These are phyloP conservation scores for Arenaria interpres DNA, from an alignment of 2,113 vertebrate genomes.

Conservation along the genomic window DNA sequence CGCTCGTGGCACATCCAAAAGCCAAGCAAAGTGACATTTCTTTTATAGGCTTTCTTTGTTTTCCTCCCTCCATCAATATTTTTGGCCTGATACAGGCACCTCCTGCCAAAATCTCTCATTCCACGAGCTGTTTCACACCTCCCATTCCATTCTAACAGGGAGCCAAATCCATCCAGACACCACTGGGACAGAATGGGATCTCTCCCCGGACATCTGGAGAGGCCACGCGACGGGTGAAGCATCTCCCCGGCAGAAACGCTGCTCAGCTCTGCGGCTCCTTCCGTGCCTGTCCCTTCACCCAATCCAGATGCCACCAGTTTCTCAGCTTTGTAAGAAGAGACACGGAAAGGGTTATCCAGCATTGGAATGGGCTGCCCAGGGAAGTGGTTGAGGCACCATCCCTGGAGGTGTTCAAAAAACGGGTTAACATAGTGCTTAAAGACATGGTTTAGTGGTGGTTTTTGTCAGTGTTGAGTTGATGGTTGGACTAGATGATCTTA, in stretches of 20 bases:
- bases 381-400: too few species aligned
- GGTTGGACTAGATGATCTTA: too few species aligned
- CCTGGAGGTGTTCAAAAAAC: too few species aligned
- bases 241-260: background rate
- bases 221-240: background rate
- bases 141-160: background rate
- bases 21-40: background rate
- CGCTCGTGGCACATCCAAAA: background rate
- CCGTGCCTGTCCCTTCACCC: background rate
- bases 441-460: too few species aligned
- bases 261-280: conserved; percentile 19
- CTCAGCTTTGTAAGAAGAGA: background rate
- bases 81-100: background rate
- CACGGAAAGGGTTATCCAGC: too few species aligned
- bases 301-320: background rate
- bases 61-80: background rate
- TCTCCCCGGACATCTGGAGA: background rate
- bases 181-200: background rate
- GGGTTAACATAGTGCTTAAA: too few species aligned
- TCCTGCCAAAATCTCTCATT: background rate
- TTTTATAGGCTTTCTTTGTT: background rate
- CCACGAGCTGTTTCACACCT: conserved; percentile 47
- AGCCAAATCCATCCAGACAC: background rate
- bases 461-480: too few species aligned
- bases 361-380: too few species aligned